Evolutionary conservation across 2,888 invertebrate species (phyloP).

Genomic region (Glyphotaelius pellucidus): DNA sequence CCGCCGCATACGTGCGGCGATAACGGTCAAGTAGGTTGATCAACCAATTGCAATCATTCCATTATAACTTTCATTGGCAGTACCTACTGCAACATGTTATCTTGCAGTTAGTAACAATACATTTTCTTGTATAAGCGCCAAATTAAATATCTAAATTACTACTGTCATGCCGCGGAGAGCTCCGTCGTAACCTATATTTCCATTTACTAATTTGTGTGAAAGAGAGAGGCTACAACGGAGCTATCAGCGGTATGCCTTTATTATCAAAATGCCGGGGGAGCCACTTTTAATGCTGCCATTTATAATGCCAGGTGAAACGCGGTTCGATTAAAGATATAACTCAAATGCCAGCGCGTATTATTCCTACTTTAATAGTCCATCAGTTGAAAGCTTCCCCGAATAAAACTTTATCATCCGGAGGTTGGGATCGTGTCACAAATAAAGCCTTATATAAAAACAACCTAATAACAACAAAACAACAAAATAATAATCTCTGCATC

Average conservation of each 20-base stretch:
- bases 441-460: neutral
- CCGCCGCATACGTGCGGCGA: too few relatives aligned
- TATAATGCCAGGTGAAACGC: conserved; percentile 29
- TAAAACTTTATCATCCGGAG: neutral
- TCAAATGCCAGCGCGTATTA: conserved; percentile 30
- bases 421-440: neutral
- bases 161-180: neutral
- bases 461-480: too few relatives aligned
- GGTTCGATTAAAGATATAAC: conserved; percentile 14
- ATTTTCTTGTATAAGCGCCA: too few relatives aligned
- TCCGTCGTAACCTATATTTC: neutral
- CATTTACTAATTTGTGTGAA: neutral
- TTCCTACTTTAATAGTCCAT: neutral
- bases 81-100: too few relatives aligned
- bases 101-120: too few relatives aligned
- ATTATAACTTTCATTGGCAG: too few relatives aligned
- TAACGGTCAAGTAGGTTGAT: too few relatives aligned
- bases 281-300: conserved; percentile 8
- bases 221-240: neutral
- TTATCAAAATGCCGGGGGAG: conserved; percentile 21
- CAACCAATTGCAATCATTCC: too few relatives aligned
- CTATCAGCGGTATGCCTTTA: neutral
- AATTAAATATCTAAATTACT: too few relatives aligned
- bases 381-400: neutral
- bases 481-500: too few relatives aligned